Conservation (phyloP, 2,797 vertebrate species). For the Sebastes vulpes region DNA sequence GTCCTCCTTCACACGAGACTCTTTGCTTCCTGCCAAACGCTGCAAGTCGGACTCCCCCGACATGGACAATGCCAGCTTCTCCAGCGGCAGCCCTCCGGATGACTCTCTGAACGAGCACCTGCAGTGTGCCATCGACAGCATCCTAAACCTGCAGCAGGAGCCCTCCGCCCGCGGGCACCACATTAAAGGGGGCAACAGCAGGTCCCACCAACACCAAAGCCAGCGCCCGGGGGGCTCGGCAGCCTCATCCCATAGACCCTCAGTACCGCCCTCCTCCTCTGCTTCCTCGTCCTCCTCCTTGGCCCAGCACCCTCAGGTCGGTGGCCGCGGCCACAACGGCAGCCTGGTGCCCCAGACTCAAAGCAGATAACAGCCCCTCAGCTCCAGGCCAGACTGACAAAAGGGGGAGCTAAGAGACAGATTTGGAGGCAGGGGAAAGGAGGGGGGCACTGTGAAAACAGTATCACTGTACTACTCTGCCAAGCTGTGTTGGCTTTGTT, state of each 20-base stretch:
- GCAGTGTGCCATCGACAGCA: conserved; percentile 97
- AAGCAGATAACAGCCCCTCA: conserved; percentile 93
- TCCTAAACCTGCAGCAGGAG: conserved; percentile 95
- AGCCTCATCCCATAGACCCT: conserved; percentile 82
- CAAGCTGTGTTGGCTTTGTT: conserved; percentile 81
- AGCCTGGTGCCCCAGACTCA: conserved; percentile 93
- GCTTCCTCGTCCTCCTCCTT: conserved; percentile 81
- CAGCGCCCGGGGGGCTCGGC: conserved; percentile 77
- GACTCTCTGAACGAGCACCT: conserved; percentile 94
- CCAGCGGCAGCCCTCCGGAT: conserved; percentile 94
- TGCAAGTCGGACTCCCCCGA: conserved; percentile 93
- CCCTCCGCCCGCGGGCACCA: conserved; percentile 72
- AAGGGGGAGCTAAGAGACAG: conserved; percentile 46
- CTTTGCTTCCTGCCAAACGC: conserved; percentile 90
- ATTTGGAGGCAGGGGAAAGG: conserved; percentile 35
- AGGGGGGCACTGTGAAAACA: conserved; percentile 74
- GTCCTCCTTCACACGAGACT: conserved; percentile 87
- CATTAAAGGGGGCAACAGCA: conserved; percentile 72
- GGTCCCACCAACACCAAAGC: conserved; percentile 83
- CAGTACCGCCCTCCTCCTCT: conserved; percentile 73
- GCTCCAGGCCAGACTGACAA: conserved; percentile 59
- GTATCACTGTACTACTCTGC: conserved; percentile 82
- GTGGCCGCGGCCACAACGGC: conserved; percentile 91
- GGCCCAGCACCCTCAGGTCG: conserved; percentile 88
- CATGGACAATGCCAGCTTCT: conserved; percentile 96